phyloP scores from a whole-genome alignment of 2,113 vertebrate species.

The Crypturellus undulatus region DNA sequence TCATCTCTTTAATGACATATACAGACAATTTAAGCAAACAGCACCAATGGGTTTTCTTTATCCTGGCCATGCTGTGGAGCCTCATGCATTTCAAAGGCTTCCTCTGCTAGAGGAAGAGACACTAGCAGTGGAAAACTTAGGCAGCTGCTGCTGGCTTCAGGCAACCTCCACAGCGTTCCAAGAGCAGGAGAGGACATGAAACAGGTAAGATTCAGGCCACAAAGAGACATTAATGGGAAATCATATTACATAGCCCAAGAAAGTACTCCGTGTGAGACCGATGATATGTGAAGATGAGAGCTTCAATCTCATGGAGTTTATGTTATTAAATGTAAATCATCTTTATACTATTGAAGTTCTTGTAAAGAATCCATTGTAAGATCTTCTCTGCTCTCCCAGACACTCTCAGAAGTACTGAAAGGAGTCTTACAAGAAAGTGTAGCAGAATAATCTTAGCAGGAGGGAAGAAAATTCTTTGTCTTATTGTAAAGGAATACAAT shows the following conservation, averaged over 20 bases:
- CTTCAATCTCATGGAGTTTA: constrained; percentile 6
- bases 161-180: not conserved
- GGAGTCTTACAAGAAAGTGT: not conserved
- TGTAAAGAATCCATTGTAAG: not conserved
- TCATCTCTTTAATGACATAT: not conserved
- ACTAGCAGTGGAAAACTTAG: not conserved
- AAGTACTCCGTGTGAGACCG: not conserved
- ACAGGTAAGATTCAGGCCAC: not conserved
- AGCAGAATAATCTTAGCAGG: not conserved
- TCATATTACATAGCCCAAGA: not conserved
- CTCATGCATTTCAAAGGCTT: constrained; percentile 19
- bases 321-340: not conserved
- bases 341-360: constrained; percentile 26
- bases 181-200: not conserved
- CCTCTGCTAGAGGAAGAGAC: constrained; percentile 6
- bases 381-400: not conserved
- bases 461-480: not conserved
- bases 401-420: not conserved
- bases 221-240: not conserved
- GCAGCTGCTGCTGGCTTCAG: not conserved
- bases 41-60: not conserved
- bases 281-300: not conserved
- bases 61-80: not conserved
- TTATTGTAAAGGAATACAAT: not conserved
- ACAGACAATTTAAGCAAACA: not conserved